These are phyloP conservation scores for Syngnathus floridae DNA, from an alignment of 2,113 vertebrate species.

Conservation along the genomic window DNA sequence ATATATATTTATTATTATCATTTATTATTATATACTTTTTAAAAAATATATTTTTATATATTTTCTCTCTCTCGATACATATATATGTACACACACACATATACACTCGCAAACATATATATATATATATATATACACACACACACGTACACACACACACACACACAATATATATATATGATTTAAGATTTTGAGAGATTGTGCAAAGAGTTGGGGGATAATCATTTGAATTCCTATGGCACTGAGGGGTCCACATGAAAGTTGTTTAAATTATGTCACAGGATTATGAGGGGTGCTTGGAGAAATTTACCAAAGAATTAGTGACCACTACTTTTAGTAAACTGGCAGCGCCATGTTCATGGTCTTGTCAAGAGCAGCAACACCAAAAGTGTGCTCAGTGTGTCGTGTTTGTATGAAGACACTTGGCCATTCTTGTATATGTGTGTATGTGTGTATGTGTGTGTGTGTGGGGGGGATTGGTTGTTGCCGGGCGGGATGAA, in stretches of 20 bases:
- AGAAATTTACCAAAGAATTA: background rate
- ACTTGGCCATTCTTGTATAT: background rate
- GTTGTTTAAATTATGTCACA: background rate
- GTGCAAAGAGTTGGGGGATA: too few relatives aligned
- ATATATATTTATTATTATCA: too few relatives aligned
- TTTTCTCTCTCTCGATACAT: too few relatives aligned
- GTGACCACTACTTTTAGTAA: background rate
- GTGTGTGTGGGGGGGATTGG: slow-evolving; percentile 23
- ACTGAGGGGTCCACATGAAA: background rate
- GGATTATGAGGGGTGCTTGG: background rate
- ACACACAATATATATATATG: too few relatives aligned
- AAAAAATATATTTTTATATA: too few relatives aligned
- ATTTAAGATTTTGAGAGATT: too few relatives aligned
- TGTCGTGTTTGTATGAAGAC: background rate
- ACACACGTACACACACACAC: too few relatives aligned
- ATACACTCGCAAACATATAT: too few relatives aligned
- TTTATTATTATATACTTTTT: too few relatives aligned
- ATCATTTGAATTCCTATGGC: background rate
- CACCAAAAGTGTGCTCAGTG: background rate
- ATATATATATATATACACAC: too few relatives aligned
- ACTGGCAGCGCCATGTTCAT: background rate
- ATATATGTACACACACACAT: too few relatives aligned
- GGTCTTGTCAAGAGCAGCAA: background rate
- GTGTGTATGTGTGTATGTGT: background rate
- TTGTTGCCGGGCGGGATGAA: slow-evolving; percentile 48